Evolutionary conservation across 2,888 invertebrate genomes (phyloP).

Genomic region (Drosophila monieri): DNA sequence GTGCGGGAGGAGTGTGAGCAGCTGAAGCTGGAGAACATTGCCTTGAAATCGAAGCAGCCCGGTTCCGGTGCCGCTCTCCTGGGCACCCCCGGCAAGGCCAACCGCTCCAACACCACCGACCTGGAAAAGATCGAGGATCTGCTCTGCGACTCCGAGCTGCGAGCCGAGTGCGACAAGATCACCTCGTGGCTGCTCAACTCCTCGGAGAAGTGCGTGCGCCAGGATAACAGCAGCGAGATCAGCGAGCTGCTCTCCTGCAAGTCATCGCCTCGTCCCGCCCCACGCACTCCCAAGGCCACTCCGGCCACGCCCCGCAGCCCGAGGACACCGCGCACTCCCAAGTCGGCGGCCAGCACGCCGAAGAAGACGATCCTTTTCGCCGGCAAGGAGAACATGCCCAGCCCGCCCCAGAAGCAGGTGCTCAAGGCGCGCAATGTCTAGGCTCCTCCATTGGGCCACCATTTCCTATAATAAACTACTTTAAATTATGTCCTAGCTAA

Average conservation of each 20-base stretch:
- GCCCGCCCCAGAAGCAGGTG: slow-evolving; percentile 81
- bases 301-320: slow-evolving; percentile 62
- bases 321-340: slow-evolving; percentile 70
- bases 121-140: slow-evolving; percentile 81
- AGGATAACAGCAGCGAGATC: slow-evolving; percentile 75
- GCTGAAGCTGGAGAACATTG: slow-evolving; percentile 83
- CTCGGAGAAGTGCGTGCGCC: slow-evolving; percentile 76
- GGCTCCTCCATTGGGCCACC: slow-evolving; percentile 33
- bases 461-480: slow-evolving; percentile 43
- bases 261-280: slow-evolving; percentile 46
- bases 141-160: slow-evolving; percentile 80
- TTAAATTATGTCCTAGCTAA: slow-evolving; percentile 61
- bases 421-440: slow-evolving; percentile 81
- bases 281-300: slow-evolving; percentile 66
- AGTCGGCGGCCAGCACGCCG: slow-evolving; percentile 74
- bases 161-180: slow-evolving; percentile 82
- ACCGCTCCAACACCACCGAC: slow-evolving; percentile 80
- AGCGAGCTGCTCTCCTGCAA: slow-evolving; percentile 73
- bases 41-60: slow-evolving; percentile 81
- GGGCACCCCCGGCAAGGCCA: slow-evolving; percentile 70
- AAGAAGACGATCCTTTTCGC: slow-evolving; percentile 82
- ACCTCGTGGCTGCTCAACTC: slow-evolving; percentile 81
- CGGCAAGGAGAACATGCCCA: slow-evolving; percentile 83
- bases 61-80: slow-evolving; percentile 47
- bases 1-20: slow-evolving; percentile 83